Evolutionary conservation across 1,140 invertebrate species (phyloP).

Genomic region (Limonius californicus): DNA sequence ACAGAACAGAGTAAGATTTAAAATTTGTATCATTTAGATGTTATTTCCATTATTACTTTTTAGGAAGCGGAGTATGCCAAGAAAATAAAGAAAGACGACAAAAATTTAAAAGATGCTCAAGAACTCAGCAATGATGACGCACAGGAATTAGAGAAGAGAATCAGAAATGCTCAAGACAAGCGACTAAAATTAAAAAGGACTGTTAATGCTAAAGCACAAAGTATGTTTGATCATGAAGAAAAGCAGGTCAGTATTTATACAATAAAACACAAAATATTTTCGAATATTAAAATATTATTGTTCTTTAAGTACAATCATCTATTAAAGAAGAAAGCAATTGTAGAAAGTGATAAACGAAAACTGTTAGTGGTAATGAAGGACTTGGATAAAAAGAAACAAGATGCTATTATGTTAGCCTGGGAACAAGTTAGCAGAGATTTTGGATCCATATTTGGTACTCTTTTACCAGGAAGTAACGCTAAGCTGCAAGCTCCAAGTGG

Average conservation of each 20-base stretch:
- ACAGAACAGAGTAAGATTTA: slow-evolving; percentile 43
- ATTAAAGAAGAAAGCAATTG: slow-evolving; percentile 74
- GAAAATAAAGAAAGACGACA: slow-evolving; percentile 31
- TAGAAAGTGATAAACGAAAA: slow-evolving; percentile 82
- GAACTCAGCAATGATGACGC: slow-evolving; percentile 34
- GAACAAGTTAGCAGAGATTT: slow-evolving; percentile 87
- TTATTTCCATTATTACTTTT: slow-evolving; percentile 21
- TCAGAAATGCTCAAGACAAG: slow-evolving; percentile 59
- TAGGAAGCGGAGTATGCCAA: slow-evolving; percentile 34
- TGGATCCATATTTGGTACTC: slow-evolving; percentile 90
- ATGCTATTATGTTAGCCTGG: slow-evolving; percentile 76
- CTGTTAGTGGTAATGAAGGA: slow-evolving; percentile 80
- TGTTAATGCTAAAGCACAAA: slow-evolving; percentile 84
- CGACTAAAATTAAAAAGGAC: slow-evolving; percentile 72
- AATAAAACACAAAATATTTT: too few species aligned
- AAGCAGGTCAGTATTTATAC: slow-evolving; percentile 62
- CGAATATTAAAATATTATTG: too few species aligned
- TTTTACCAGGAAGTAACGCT: slow-evolving; percentile 86
- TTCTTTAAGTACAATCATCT: slow-evolving; percentile 72
- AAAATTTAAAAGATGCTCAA: slow-evolving; percentile 34
- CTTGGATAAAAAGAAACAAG: slow-evolving; percentile 86
- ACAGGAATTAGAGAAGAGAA: slow-evolving; percentile 53
- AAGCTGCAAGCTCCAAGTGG: slow-evolving; percentile 76
- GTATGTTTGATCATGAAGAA: slow-evolving; percentile 80
- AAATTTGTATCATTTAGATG: slow-evolving; percentile 40